Base-by-base conservation (phyloP, 1,140 invertebrate species). In the Zelostemma sp. region DNA sequence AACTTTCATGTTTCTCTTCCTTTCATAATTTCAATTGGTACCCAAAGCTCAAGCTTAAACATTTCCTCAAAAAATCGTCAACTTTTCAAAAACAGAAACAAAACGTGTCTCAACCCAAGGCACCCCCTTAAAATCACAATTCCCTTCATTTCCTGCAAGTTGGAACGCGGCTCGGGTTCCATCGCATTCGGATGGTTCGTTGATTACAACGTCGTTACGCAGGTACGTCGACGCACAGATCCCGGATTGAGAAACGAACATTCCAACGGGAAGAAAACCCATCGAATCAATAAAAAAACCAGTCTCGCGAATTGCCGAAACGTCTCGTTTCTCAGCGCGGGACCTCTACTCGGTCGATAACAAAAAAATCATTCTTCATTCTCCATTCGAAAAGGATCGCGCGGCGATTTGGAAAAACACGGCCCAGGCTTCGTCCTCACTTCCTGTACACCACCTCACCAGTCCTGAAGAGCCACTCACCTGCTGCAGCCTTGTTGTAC, bases 391-490 rank as follows among this genome's bases (percentile, higher is more conserved):
- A 12, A 38, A 38, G 35, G 14, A 11, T 11, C 5, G 28, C 28
- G 28, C 14, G 35, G 4, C 35, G 35, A 4, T 40, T 6, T 40
- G 35, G 35, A 40, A 40, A 40, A 77, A 77, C 76, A 77, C 76
- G 72, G 71, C 68, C 64, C 6, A n/a, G 50, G 46, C 51, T 28
- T 41, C 40, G n/a, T 14, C 61, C 46, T 80, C 75, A 81, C 63
- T 78, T 79, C 47, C 74, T 74, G 74, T 72, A 80, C 67, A 77
- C 53, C 25, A 70, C 53, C 58, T 71, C 74, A 72, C 73, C 75
- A 74, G 78, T 75, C 67, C 76, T 73, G 68, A 80, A 78, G 74
- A 78, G 80, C 80, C 80, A 82, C 80, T 82, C 80, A 82, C 80
- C 81, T 83, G 57, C 81, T 83, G 57, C 21, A 33, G 64, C 43